These are phyloP conservation scores for Halcyon senegalensis DNA, from an alignment of 2,113 vertebrate species.

Conservation along the genomic window DNA sequence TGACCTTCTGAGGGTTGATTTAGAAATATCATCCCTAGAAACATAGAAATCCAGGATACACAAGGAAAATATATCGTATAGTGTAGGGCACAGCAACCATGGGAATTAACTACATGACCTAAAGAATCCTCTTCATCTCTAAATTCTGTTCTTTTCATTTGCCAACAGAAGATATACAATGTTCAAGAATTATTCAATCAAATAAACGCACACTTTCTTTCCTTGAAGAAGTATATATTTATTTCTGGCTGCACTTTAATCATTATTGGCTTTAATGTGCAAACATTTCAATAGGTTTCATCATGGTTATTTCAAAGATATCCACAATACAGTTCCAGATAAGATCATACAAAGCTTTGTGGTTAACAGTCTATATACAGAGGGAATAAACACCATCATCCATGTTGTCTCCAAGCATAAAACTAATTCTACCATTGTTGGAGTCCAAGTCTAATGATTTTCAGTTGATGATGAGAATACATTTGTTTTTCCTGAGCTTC, in stretches of 20 bases:
- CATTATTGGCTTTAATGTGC: not conserved
- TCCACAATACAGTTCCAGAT: not conserved
- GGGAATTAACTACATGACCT: not conserved
- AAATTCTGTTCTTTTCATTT: not conserved
- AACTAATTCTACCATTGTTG: not conserved
- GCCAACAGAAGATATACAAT: fast-evolving
- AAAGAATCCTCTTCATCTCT: not conserved
- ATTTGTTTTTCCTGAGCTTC: not conserved
- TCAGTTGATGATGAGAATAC: not conserved
- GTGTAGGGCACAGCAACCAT: not conserved
- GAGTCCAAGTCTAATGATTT: not conserved
- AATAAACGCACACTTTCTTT: not conserved
- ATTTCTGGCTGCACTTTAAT: not conserved
- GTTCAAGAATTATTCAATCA: not conserved
- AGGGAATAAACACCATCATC: not conserved
- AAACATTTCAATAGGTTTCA: not conserved
- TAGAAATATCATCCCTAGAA: not conserved
- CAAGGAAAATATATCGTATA: not conserved
- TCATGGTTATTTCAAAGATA: not conserved
- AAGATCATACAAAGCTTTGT: not conserved
- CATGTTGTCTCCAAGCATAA: not conserved
- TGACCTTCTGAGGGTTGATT: not conserved
- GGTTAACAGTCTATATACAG: not conserved
- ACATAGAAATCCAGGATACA: not conserved
- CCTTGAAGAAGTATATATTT: not conserved